phyloP scores from a whole-genome alignment of 2,888 invertebrate species.

The Oligia latruncula region DNA sequence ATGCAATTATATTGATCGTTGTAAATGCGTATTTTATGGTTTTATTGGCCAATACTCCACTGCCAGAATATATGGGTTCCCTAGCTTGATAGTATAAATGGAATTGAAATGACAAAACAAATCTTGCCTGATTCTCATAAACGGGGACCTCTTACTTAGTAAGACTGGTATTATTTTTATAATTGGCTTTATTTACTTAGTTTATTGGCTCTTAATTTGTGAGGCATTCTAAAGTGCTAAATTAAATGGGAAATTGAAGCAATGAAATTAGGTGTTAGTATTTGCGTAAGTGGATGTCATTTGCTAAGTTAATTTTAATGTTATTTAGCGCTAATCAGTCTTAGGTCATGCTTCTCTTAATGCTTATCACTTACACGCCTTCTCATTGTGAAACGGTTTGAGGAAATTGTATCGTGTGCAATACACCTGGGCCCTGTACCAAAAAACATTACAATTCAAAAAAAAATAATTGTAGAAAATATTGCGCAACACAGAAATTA shows the following conservation, averaged over 20 bases:
- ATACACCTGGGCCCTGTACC: background rate
- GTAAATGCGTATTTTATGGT: constrained; percentile 38
- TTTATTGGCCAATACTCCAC: constrained; percentile 50
- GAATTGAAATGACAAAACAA: constrained; percentile 48
- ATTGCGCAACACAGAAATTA: background rate
- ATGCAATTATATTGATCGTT: constrained; percentile 4
- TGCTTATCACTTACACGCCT: constrained; percentile 26
- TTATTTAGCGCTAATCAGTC: constrained; percentile 61
- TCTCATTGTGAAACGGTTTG: background rate
- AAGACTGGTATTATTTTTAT: constrained; percentile 75
- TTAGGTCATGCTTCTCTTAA: constrained; percentile 42
- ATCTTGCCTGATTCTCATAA: constrained; percentile 66
- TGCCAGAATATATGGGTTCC: constrained; percentile 42
- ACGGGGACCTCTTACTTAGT: constrained; percentile 69
- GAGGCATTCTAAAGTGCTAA: constrained; percentile 71
- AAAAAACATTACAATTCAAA: background rate
- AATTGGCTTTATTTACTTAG: constrained; percentile 75
- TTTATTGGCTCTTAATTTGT: constrained; percentile 65
- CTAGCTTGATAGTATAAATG: constrained; percentile 23
- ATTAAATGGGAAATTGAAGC: constrained; percentile 76
- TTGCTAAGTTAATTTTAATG: constrained; percentile 66
- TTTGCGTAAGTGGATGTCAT: constrained; percentile 68
- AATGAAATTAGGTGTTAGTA: constrained; percentile 78
- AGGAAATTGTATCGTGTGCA: background rate
- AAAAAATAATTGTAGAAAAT: background rate